Evolutionary conservation across 1,140 invertebrate genomes (phyloP).

Genomic region (Ephestia elutella): DNA sequence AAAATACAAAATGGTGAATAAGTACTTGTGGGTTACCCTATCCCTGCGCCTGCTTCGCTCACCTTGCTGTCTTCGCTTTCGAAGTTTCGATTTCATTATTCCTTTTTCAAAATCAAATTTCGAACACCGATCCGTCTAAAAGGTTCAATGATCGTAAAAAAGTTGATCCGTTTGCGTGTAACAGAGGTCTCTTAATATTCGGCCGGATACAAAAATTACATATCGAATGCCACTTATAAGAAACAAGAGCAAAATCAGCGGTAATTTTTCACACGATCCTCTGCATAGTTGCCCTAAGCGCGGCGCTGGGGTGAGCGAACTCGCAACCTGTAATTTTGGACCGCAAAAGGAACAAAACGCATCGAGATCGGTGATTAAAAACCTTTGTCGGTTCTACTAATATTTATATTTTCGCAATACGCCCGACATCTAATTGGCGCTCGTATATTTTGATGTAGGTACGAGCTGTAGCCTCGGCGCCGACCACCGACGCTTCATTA

Average conservation of each 20-base stretch:
- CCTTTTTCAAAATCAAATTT: constrained; percentile 35
- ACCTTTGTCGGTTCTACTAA: constrained; percentile 74
- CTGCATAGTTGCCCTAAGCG: constrained; percentile 68
- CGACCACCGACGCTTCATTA: constrained; percentile 61
- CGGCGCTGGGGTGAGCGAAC: constrained; percentile 65
- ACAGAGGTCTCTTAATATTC: constrained; percentile 32
- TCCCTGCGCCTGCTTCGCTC: constrained; percentile 22
- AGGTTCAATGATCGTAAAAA: background rate
- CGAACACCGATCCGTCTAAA: background rate
- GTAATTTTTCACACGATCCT: constrained; percentile 72
- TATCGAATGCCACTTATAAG: constrained; percentile 64
- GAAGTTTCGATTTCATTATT: constrained; percentile 47
- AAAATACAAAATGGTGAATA: too few relatives aligned
- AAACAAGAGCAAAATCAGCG: constrained; percentile 63
- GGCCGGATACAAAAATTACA: constrained; percentile 62
- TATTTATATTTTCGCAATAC: constrained; percentile 72
- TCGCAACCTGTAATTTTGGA: constrained; percentile 69
- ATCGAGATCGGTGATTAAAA: constrained; percentile 72
- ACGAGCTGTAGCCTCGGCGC: constrained; percentile 29
- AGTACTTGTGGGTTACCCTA: background rate
- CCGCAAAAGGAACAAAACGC: constrained; percentile 70
- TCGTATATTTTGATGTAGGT: constrained; percentile 48
- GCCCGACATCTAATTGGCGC: constrained; percentile 69
- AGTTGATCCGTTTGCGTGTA: constrained; percentile 31
- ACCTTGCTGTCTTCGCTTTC: constrained; percentile 32